Evolutionary conservation across 1,140 invertebrate genomes (phyloP), one percentile per base, ranked within the genome.

Genomic region (Lerema accius): DNA sequence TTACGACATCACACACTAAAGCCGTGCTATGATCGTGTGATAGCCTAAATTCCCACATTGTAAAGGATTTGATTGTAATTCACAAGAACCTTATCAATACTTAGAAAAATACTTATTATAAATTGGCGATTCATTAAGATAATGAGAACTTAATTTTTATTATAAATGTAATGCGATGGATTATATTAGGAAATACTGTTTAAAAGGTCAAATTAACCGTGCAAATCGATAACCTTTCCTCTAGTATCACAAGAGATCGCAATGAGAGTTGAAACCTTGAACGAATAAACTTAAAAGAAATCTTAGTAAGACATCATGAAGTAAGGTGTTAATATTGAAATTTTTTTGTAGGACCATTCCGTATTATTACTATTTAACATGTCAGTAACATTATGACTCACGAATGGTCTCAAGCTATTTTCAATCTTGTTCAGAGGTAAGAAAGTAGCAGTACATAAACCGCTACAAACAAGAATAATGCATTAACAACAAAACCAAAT

Each of bases 1-100:
- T 86, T 86, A 81, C 82, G 70, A 82, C 84, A 89, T 78, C 64
- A 76, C 70, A 50, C 70, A 70, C 73, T 76, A 74, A 80, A 83
- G 76, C 71, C 76, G 76, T 82, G 76, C 71, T 43, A 40, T 49
- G 63, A 78, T 78, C 69, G 72, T 73, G 70, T 74, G 75, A 77
- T 80, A 80, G 51, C 43, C 65, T 70, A 58, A 50, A 71, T 82
- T 78, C 69, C 69, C 74, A 71, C 71, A 74, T 71, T 67, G 37
- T 64, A 39, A 65, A 60, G 53, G 48, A 61, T 59, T 67, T 23
- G 63, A 53, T 62, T n/a, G 50, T 63, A 60, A 45, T 48, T 61
- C 62, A 61, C 55, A 61, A 62, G 48, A 67, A 66, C 19, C 0
- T 55, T 16, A 55, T 55, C 19, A 28, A 28, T 55, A 48, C 19